phyloP scores from a whole-genome alignment of 2,888 invertebrate species.

The Tinea trinotella region DNA sequence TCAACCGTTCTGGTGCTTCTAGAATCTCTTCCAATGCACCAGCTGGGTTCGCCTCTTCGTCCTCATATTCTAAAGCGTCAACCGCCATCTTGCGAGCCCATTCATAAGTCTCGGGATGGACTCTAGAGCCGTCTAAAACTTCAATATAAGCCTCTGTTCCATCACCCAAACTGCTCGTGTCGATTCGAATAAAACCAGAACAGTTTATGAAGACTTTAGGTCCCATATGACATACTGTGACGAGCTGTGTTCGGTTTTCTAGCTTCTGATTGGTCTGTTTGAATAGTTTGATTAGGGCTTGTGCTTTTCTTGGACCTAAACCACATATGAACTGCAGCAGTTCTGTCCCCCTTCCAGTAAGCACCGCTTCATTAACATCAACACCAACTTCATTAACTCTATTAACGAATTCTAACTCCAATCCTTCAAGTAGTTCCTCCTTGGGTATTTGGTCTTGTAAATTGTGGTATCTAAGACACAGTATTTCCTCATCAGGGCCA shows the following conservation, averaged over 20 bases:
- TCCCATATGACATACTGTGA: slow-evolving; percentile 96
- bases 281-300: slow-evolving; percentile 86
- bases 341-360: slow-evolving; percentile 89
- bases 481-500: slow-evolving; percentile 95
- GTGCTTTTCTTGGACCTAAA: slow-evolving; percentile 94
- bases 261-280: slow-evolving; percentile 93
- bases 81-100: slow-evolving; percentile 99
- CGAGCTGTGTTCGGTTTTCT: slow-evolving; percentile 95
- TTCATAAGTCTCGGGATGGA: slow-evolving; percentile 99
- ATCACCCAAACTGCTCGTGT: slow-evolving; percentile 95
- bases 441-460: slow-evolving; percentile 86
- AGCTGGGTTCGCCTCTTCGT: slow-evolving; percentile 96
- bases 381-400: slow-evolving; percentile 98
- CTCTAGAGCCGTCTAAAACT: slow-evolving; percentile 96
- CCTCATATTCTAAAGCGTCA: slow-evolving; percentile 98
- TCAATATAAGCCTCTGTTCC: slow-evolving; percentile 96
- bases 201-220: slow-evolving; percentile 99
- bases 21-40: slow-evolving; percentile 98
- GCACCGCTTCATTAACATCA: slow-evolving; percentile 94
- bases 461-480: slow-evolving; percentile 93
- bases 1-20: slow-evolving; percentile 93
- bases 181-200: slow-evolving; percentile 99
- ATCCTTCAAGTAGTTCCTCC: slow-evolving; percentile 87
- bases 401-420: slow-evolving; percentile 93
- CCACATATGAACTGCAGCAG: slow-evolving; percentile 98